phyloP scores from a whole-genome alignment of 2,113 vertebrate genomes.

The Pseudolaguvia tuberculata region DNA sequence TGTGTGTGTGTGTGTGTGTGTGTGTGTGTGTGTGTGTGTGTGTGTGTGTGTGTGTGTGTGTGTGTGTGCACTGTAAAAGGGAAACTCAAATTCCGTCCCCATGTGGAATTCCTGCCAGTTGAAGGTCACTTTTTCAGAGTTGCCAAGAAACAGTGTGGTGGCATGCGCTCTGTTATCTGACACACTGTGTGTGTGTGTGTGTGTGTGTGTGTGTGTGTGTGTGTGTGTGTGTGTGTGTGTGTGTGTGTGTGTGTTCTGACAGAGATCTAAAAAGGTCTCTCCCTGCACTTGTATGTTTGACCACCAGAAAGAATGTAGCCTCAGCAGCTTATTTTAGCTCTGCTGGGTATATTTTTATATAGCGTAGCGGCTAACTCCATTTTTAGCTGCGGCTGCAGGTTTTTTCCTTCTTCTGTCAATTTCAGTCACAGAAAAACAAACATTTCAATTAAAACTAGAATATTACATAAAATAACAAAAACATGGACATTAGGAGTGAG shows the following conservation, averaged over 20 bases:
- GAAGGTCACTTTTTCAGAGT: constrained; percentile 29
- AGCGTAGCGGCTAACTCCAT: neutral
- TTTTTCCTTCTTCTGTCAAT: no score
- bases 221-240: constrained; percentile 24
- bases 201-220: constrained; percentile 23
- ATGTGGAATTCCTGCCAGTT: constrained; percentile 23
- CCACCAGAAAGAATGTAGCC: constrained; percentile 27
- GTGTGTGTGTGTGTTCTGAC: constrained; percentile 21
- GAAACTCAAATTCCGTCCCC: neutral
- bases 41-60: constrained; percentile 4
- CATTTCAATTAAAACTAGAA: no score
- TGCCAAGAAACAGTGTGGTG: constrained; percentile 7
- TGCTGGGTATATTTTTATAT: neutral
- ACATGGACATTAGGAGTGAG: no score
- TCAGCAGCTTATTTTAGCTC: neutral
- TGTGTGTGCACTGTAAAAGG: constrained; percentile 17
- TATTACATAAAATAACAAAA: no score
- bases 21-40: no score
- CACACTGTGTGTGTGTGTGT: neutral
- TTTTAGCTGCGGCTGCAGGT: neutral
- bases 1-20: no score
- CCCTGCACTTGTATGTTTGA: neutral
- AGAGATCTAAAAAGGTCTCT: neutral
- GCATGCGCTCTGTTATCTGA: constrained; percentile 11
- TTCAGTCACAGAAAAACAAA: no score